Percentiles rank a stretch among this genome's conserved stretches.
Evolutionary conservation across 2,888 invertebrate genomes (phyloP).

Genomic region (Timandra comae): DNA sequence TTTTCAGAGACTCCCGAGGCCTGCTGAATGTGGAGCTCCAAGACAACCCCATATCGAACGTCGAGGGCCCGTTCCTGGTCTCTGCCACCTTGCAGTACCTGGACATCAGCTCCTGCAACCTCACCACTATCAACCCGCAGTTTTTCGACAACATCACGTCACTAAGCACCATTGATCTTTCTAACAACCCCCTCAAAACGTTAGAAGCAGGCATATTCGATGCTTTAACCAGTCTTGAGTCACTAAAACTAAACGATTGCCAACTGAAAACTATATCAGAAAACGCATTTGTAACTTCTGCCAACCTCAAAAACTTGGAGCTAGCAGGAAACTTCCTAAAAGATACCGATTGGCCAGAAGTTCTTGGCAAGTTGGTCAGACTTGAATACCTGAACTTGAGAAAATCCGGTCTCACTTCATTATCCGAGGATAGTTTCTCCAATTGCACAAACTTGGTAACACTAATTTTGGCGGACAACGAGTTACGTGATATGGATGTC

Average conservation of each 20-base stretch:
- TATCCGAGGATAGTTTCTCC: constrained; percentile 80
- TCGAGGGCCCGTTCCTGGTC: constrained; percentile 80
- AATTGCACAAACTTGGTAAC: constrained; percentile 80
- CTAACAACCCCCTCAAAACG: constrained; percentile 78
- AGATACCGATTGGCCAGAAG: constrained; percentile 77
- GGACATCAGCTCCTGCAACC: constrained; percentile 80
- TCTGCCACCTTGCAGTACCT: constrained; percentile 81
- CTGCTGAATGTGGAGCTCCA: constrained; percentile 83
- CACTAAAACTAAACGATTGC: constrained; percentile 80
- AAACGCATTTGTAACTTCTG: constrained; percentile 73
- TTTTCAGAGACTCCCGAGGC: constrained; percentile 80
- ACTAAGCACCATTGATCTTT: constrained; percentile 81
- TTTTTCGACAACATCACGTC: constrained; percentile 82
- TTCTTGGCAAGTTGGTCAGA: constrained; percentile 77
- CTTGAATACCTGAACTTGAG: constrained; percentile 80
- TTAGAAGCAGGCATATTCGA: constrained; percentile 79
- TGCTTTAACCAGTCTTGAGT: constrained; percentile 79
- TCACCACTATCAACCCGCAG: constrained; percentile 74
- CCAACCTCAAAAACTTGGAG: constrained; percentile 80
- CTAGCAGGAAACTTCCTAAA: constrained; percentile 77
- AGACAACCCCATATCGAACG: constrained; percentile 78
- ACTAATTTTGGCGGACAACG: constrained; percentile 80
- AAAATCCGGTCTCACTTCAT: constrained; percentile 76
- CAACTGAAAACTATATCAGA: constrained; percentile 77
- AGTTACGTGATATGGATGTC: constrained; percentile 79